These are phyloP conservation scores for Henricia sp. DNA, from an alignment of 53 echinoderm and acorn worm species.

Conservation along the genomic window DNA sequence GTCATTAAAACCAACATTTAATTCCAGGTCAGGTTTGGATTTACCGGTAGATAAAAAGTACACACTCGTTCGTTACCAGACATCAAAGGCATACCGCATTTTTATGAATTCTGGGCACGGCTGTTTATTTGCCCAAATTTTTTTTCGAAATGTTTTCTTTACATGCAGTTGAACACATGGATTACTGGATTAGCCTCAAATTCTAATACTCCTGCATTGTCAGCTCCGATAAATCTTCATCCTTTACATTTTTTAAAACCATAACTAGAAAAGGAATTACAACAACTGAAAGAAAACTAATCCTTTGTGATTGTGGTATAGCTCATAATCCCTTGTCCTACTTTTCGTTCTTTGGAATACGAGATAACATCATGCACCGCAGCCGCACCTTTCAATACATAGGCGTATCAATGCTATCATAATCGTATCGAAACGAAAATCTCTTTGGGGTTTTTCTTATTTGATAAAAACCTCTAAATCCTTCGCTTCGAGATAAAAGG, in stretches of 20 bases:
- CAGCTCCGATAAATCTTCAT: too few relatives aligned
- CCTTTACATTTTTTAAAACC: too few relatives aligned
- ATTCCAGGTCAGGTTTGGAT: background rate
- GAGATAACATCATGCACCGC: background rate
- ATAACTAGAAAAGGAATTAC: background rate
- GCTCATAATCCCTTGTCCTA: background rate
- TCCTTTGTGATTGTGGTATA: background rate
- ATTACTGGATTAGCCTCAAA: too few relatives aligned
- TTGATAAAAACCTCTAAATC: background rate
- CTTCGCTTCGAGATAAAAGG: background rate
- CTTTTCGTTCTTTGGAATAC: background rate
- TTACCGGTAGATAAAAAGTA: background rate
- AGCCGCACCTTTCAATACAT: background rate
- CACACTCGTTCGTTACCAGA: background rate
- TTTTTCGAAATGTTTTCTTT: too few relatives aligned
- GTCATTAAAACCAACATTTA: too few relatives aligned
- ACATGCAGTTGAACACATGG: too few relatives aligned
- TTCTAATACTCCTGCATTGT: too few relatives aligned
- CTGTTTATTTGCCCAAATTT: constrained; percentile 9
- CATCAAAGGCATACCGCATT: background rate
- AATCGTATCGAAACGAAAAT: constrained; percentile 18
- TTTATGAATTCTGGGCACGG: background rate
- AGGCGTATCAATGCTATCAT: background rate
- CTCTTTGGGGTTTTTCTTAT: background rate
- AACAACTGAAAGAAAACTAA: background rate